These are phyloP conservation scores for Zaprionus obscuricornis DNA, from an alignment of 2,888 invertebrate species.

Conservation along the genomic window DNA sequence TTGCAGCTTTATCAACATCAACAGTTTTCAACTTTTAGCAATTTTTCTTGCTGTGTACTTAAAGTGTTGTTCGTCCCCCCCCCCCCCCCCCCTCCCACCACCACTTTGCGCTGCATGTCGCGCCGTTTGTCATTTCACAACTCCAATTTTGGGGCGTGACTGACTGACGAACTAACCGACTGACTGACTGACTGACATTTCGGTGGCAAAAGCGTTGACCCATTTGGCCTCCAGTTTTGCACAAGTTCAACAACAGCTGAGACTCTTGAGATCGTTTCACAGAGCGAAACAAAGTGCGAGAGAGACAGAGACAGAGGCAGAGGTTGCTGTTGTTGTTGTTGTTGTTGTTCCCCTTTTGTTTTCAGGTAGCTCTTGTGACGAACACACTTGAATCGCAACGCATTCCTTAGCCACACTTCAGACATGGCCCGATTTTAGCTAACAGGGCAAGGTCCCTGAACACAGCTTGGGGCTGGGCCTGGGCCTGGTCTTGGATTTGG, in stretches of 20 bases:
- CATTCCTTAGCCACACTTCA: slow-evolving; percentile 51
- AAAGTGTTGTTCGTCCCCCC: too few relatives aligned
- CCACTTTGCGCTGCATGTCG: too few relatives aligned
- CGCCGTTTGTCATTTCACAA: slow-evolving; percentile 9
- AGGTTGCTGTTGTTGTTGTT: too few relatives aligned
- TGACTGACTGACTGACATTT: slow-evolving; percentile 50
- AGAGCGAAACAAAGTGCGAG: too few relatives aligned
- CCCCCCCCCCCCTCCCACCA: too few relatives aligned
- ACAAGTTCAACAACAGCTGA: slow-evolving; percentile 33
- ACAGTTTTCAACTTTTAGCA: too few relatives aligned
- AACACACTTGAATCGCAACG: slow-evolving; percentile 25
- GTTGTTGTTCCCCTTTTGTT: too few relatives aligned
- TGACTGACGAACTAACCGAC: too few relatives aligned
- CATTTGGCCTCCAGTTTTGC: slow-evolving; percentile 28
- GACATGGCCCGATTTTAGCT: slow-evolving; percentile 20
- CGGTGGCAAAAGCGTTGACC: slow-evolving; percentile 20
- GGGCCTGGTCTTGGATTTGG: slow-evolving; percentile 2
- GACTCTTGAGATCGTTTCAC: not conserved
- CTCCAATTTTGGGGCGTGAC: slow-evolving; percentile 42
- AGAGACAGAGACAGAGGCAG: too few relatives aligned
- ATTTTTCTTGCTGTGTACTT: too few relatives aligned
- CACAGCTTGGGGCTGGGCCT: slow-evolving; percentile 6
- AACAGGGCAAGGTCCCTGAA: slow-evolving; percentile 24
- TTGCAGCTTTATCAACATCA: too few relatives aligned
- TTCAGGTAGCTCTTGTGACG: too few relatives aligned